Base-by-base conservation (phyloP, 2,888 invertebrate species). In the Lepidocyrtinus sp. region DNA sequence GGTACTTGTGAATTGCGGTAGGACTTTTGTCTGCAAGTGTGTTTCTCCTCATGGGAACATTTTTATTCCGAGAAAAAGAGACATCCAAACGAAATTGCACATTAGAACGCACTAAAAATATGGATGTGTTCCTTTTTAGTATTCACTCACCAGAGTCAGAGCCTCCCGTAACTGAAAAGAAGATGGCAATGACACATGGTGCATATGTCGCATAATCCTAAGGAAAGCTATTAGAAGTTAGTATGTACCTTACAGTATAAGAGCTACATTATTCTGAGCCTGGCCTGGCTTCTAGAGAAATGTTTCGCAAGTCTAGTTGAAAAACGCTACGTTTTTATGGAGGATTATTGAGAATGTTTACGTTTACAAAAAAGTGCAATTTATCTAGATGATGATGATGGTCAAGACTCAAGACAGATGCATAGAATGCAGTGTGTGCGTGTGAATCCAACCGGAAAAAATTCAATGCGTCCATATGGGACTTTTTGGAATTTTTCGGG, bases 11-110 rank as follows among this genome's bases (percentile, higher is more conserved):
- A 55, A 55, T 55, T 55, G 55, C 55, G 55, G 55, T 55, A 55
- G 55, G 55, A 36, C 12, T 36, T 36, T 36, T 36, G 65, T 65
- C 59, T 65, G 36, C 74, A 67, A 59, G 74, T 74, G 55, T 74
- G 61, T 21, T 65, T 64, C 50, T 9, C 55, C 55, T 55, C 55
- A 55, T 73, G 46, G 63, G 64, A 26, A 27, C 64, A 64, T 64
- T 64, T 26, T 64, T 26, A 25, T n/a, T 17, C n/a, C 64, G 15
- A 27, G 27, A 36, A 64, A 64, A 15, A 36, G 64, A 27, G 9
- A 55, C 55, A 55, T 55, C 55, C 55, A 55, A 17, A 55, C 55
- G 17, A 64, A 64, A 64, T 15, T 64, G 64, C 27, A 26, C 64
- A 64, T 64, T 64, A 64, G 22, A 67, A 50, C 15, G 68, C 55